Conservation (phyloP, 2,888 invertebrate genomes). For the Diarsia brunnea region DNA sequence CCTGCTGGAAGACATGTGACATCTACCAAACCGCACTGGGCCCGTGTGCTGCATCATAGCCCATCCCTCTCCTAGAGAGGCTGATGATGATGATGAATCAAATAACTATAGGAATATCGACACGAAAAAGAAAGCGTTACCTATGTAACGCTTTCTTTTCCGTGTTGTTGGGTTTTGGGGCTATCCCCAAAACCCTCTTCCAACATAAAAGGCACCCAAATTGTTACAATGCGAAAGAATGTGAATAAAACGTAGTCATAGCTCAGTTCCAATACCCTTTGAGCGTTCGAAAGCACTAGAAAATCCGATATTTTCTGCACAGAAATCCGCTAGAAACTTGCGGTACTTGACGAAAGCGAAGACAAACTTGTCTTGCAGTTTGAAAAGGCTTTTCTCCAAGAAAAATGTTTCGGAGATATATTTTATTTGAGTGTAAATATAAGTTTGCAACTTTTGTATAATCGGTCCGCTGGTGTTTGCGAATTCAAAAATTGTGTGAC, state of each 20-base stretch:
- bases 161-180: too few relatives aligned
- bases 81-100: too few relatives aligned
- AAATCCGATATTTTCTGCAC: conserved; percentile 58
- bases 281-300: conserved; percentile 48
- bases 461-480: conserved; percentile 46
- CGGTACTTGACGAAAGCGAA: conserved; percentile 25
- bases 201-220: conserved; percentile 3
- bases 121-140: too few relatives aligned
- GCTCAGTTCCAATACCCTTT: conserved; percentile 25
- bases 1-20: too few relatives aligned
- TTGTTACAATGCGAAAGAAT: conserved; percentile 13
- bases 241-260: conserved; percentile 8
- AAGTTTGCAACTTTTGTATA: conserved; percentile 38
- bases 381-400: conserved; percentile 6
- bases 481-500: conserved; percentile 46
- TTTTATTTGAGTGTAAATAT: conserved; percentile 11
- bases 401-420: background rate
- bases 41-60: too few relatives aligned
- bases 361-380: conserved; percentile 31
- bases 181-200: too few relatives aligned
- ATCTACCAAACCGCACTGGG: too few relatives aligned
- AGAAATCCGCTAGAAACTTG: conserved; percentile 31
- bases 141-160: too few relatives aligned
- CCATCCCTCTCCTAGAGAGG: too few relatives aligned
- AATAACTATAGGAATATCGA: too few relatives aligned